phyloP scores from a whole-genome alignment of 2,113 vertebrate genomes.

The Pterocles burchelli region DNA sequence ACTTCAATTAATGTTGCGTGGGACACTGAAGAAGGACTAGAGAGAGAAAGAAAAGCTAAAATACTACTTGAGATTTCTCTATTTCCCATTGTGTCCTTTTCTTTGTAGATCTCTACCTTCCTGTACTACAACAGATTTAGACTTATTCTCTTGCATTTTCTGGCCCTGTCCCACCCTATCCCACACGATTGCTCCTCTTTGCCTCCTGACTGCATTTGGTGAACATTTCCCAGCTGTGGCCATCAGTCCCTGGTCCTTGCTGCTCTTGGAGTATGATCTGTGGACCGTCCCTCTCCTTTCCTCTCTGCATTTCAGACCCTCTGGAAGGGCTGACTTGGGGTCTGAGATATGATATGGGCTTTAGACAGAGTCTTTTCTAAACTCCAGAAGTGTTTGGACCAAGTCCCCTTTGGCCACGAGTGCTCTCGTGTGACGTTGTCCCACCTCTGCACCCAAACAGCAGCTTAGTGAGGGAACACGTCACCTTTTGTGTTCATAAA shows the following conservation, averaged over 20 bases:
- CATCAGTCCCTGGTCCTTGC: not conserved
- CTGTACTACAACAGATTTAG: not conserved
- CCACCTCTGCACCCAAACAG: not conserved
- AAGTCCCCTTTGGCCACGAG: not conserved
- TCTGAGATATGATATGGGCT: rapidly evolving
- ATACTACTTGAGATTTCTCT: not conserved
- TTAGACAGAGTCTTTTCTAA: not conserved
- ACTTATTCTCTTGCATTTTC: not conserved
- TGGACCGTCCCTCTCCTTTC: not conserved
- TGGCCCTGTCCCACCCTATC: not conserved
- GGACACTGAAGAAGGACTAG: not conserved
- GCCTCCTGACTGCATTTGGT: not conserved
- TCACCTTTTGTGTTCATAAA: not conserved
- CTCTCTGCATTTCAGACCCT: not conserved
- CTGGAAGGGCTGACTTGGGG: not conserved
- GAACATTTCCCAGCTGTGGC: not conserved
- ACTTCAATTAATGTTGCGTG: not conserved
- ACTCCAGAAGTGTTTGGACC: not conserved
- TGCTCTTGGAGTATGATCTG: not conserved
- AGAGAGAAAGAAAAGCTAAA: not conserved
- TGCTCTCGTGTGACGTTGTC: not conserved
- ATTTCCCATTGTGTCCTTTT: not conserved
- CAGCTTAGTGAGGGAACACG: not conserved
- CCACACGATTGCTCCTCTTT: not conserved
- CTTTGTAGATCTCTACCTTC: not conserved